Conservation (phyloP, 2,113 vertebrate genomes). For the Scopus umbretta region DNA sequence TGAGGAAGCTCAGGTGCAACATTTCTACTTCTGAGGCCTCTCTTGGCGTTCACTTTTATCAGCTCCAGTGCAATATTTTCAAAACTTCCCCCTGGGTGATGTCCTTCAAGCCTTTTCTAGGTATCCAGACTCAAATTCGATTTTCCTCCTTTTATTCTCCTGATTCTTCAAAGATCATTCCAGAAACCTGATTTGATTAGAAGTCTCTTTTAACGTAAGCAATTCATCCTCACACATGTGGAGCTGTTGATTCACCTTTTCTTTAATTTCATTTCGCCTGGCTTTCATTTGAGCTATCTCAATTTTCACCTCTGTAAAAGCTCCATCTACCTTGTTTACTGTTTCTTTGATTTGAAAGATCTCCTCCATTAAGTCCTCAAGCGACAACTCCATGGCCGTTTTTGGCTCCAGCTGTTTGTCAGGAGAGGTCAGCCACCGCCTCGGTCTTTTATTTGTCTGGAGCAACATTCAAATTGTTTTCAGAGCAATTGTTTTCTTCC, state of each 20-base stretch:
- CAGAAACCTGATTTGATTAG: constrained; percentile 63
- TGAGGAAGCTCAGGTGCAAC: background rate
- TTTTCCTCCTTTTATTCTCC: constrained; percentile 50
- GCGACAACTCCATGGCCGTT: constrained; percentile 4
- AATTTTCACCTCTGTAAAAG: constrained; percentile 68
- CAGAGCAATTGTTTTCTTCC: constrained; percentile 47
- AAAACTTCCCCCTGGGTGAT: constrained; percentile 39
- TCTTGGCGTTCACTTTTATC: background rate
- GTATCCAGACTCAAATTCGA: constrained; percentile 39
- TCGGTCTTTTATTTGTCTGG: constrained; percentile 65
- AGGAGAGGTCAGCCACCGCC: constrained; percentile 55
- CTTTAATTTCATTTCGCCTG: constrained; percentile 66
- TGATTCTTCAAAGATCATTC: constrained; percentile 59
- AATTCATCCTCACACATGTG: constrained; percentile 27
- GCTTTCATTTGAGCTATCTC: constrained; percentile 68
- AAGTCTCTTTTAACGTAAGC: constrained; percentile 60
- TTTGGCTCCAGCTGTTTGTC: constrained; percentile 65
- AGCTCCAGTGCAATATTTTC: constrained; percentile 26
- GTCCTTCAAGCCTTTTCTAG: constrained; percentile 37
- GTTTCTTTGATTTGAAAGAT: constrained; percentile 68
- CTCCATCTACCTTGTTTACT: constrained; percentile 70
- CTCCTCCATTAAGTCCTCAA: constrained; percentile 66
- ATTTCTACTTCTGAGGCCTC: background rate
- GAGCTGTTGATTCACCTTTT: constrained; percentile 65
- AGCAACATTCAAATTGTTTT: constrained; percentile 64